Evolutionary conservation across 2,888 invertebrate species (phyloP).

Genomic region (Phalangium opilio): DNA sequence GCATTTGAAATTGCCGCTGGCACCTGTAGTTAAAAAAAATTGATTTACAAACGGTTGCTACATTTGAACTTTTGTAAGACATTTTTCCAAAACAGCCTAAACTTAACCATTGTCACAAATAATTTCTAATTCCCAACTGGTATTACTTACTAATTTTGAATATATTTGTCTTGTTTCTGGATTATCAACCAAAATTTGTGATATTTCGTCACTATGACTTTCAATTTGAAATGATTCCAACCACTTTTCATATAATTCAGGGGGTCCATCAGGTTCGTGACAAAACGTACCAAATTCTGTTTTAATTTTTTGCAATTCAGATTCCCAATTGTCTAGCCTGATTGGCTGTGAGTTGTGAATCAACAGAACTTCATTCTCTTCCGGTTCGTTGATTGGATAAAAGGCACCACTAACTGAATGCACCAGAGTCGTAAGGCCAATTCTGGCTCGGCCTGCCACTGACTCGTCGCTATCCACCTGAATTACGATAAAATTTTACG

Average conservation of each 20-base stretch:
- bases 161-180: conserved; percentile 45
- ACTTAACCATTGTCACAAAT: too few relatives aligned
- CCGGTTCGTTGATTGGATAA: conserved; percentile 48
- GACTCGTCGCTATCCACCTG: conserved; percentile 54
- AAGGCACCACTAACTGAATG: conserved; percentile 53
- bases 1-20: conserved; percentile 44
- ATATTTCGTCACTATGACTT: conserved; percentile 39
- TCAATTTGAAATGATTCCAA: conserved; percentile 40
- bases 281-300: conserved; percentile 41
- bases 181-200: conserved; percentile 44
- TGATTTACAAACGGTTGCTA: too few relatives aligned
- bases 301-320: too few relatives aligned
- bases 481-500: conserved; percentile 20
- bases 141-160: conserved; percentile 46
- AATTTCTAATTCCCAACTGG: too few relatives aligned
- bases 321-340: conserved; percentile 42
- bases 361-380: conserved; percentile 50
- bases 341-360: conserved; percentile 51
- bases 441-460: conserved; percentile 53
- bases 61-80: too few relatives aligned
- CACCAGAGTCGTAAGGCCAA: conserved; percentile 52
- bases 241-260: conserved; percentile 44
- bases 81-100: too few relatives aligned
- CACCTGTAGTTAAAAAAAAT: too few relatives aligned
- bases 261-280: conserved; percentile 45